phyloP scores from a whole-genome alignment of 92 coral and sea anemone species.

The Zoanthus gigantus region DNA sequence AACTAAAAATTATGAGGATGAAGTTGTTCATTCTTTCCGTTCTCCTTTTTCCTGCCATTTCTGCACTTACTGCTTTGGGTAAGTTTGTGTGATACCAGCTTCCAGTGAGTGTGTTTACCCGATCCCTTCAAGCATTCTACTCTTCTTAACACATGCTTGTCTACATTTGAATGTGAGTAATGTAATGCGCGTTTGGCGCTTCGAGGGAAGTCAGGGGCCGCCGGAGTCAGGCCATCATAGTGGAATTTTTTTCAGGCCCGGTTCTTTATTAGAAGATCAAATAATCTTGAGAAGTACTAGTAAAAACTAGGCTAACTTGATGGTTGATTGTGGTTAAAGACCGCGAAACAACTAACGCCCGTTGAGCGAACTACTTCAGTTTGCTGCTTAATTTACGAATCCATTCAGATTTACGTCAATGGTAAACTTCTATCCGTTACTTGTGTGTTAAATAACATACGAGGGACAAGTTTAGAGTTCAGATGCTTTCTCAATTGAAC shows the following conservation, averaged over 20 bases:
- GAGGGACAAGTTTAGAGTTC: conserved; percentile 27
- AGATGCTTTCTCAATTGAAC: conserved; percentile 29
- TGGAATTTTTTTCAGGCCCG: conserved; percentile 13
- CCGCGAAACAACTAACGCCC: conserved; percentile 45
- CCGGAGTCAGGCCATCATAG: background rate
- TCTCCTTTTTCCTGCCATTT: background rate
- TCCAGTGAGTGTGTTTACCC: conserved; percentile 28
- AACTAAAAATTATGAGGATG: conserved; percentile 32
- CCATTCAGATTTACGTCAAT: background rate
- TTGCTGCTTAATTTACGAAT: conserved; percentile 20
- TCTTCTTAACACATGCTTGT: conserved; percentile 26
- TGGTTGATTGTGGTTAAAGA: conserved; percentile 6
- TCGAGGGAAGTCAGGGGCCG: background rate
- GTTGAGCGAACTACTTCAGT: conserved; percentile 22
- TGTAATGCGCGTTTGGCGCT: background rate
- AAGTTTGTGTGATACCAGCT: conserved; percentile 15
- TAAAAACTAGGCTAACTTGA: background rate
- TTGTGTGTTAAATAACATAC: background rate
- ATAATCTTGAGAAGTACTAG: background rate
- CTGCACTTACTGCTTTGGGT: conserved; percentile 24
- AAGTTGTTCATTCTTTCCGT: conserved; percentile 29
- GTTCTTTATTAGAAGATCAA: background rate
- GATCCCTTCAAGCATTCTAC: conserved; percentile 38
- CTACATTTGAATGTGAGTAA: conserved; percentile 6
- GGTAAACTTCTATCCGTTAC: background rate